Conservation (phyloP, 1,140 invertebrate species). For the Thereuonema tuberculata region DNA sequence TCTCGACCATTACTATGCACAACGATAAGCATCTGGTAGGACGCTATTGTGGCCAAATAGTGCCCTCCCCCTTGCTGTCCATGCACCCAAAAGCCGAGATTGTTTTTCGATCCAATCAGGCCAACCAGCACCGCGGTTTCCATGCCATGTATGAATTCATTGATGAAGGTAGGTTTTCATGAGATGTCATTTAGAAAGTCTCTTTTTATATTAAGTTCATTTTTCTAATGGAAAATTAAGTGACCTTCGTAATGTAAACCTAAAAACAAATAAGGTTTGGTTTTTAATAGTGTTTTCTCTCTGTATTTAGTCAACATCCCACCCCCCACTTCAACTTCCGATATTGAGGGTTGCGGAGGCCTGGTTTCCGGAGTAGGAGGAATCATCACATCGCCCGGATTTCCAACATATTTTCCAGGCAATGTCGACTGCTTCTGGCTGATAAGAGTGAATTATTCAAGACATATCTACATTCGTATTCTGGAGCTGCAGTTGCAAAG, state of each 20-base stretch:
- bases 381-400: constrained; percentile 32
- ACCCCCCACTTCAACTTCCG: constrained; percentile 26
- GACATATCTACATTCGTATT: constrained; percentile 32
- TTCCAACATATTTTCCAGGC: constrained; percentile 29
- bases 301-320: constrained; percentile 20
- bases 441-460: constrained; percentile 28
- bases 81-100: constrained; percentile 29
- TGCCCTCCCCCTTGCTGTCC: constrained; percentile 20
- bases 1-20: constrained; percentile 21
- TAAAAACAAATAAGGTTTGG: too few species aligned
- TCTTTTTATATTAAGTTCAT: too few species aligned
- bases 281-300: too few species aligned
- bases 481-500: constrained; percentile 31
- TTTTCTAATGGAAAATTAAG: too few species aligned
- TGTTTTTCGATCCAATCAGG: constrained; percentile 28
- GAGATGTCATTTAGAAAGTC: too few species aligned
- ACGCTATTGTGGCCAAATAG: constrained; percentile 24
- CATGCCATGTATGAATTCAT: constrained; percentile 27
- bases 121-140: constrained; percentile 25
- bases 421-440: constrained; percentile 35
- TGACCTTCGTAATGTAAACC: too few species aligned
- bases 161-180: constrained; percentile 27
- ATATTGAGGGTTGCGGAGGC: constrained; percentile 27
- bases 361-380: constrained; percentile 31
- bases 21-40: constrained; percentile 24